Conservation (phyloP, 2,797 vertebrate species). For the Pelochelys cantorii region DNA sequence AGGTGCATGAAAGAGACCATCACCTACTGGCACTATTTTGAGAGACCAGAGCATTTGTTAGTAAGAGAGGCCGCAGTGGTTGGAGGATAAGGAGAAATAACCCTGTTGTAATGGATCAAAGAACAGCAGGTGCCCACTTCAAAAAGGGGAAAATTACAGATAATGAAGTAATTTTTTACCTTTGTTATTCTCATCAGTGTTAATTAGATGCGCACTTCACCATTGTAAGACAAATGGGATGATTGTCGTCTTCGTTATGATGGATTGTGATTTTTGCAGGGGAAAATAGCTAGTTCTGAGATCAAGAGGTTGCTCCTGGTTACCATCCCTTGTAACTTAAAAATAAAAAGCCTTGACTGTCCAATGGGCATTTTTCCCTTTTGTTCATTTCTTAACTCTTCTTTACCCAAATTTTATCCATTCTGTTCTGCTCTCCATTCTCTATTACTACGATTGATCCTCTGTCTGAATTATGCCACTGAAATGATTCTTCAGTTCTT, state of each 20-base stretch:
- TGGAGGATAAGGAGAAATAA: not conserved
- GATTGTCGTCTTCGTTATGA: not conserved
- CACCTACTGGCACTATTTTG: not conserved
- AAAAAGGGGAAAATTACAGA: not conserved
- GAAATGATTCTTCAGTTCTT: not conserved
- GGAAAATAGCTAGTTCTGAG: not conserved
- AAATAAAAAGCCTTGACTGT: not conserved
- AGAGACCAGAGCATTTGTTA: not conserved
- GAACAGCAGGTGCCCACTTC: not conserved
- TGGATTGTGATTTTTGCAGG: not conserved
- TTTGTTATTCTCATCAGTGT: not conserved
- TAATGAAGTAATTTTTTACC: not conserved
- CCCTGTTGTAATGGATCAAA: not conserved
- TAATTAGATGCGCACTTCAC: not conserved
- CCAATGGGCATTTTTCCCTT: not conserved
- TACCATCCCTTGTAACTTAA: not conserved
- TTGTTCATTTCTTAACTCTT: not conserved
- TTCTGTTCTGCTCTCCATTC: not conserved
- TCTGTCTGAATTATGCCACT: not conserved
- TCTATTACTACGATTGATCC: not conserved
- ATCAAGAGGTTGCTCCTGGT: not conserved
- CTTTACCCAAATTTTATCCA: not conserved
- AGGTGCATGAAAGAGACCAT: not conserved
- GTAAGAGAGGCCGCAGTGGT: not conserved
- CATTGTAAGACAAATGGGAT: not conserved